Percentiles rank a stretch among this genome's conserved stretches.
These are phyloP conservation scores for Rosalia funebris DNA, from an alignment of 2,888 invertebrate species.

Conservation along the genomic window DNA sequence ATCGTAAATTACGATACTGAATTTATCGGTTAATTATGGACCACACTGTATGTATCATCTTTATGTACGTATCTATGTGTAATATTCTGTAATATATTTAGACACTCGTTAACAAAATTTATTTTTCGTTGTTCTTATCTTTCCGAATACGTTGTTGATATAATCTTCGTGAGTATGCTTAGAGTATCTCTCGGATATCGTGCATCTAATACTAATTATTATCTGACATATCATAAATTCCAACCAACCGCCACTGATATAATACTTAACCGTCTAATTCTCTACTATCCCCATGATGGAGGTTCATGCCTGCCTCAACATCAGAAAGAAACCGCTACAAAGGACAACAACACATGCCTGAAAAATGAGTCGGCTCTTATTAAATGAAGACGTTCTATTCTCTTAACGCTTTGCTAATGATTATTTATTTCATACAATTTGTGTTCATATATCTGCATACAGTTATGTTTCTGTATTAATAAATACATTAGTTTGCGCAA, in stretches of 20 bases:
- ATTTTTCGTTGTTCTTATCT: too few relatives aligned
- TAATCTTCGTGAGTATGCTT: too few relatives aligned
- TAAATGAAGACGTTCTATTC: constrained; percentile 62
- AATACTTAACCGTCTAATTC: not conserved
- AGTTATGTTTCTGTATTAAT: constrained; percentile 21
- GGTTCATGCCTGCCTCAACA: not conserved
- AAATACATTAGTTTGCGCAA: constrained; percentile 22
- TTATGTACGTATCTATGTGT: too few relatives aligned
- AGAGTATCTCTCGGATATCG: too few relatives aligned
- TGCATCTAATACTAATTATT: not conserved
- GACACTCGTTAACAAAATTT: too few relatives aligned
- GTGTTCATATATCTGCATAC: constrained; percentile 50
- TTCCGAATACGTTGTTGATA: too few relatives aligned
- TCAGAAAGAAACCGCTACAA: constrained; percentile 18
- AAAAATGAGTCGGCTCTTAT: constrained; percentile 59
- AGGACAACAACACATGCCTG: constrained; percentile 40
- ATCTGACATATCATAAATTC: not conserved
- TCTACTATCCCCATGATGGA: not conserved
- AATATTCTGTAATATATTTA: too few relatives aligned
- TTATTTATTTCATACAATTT: constrained; percentile 58
- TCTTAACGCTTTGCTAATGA: constrained; percentile 61
- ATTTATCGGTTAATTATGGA: too few relatives aligned
- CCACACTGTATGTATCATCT: too few relatives aligned
- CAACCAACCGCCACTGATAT: not conserved
- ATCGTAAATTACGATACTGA: too few relatives aligned